These are phyloP conservation scores for Heterodera filipjevi DNA, from an alignment of 2,888 invertebrate genomes.

Conservation along the genomic window DNA sequence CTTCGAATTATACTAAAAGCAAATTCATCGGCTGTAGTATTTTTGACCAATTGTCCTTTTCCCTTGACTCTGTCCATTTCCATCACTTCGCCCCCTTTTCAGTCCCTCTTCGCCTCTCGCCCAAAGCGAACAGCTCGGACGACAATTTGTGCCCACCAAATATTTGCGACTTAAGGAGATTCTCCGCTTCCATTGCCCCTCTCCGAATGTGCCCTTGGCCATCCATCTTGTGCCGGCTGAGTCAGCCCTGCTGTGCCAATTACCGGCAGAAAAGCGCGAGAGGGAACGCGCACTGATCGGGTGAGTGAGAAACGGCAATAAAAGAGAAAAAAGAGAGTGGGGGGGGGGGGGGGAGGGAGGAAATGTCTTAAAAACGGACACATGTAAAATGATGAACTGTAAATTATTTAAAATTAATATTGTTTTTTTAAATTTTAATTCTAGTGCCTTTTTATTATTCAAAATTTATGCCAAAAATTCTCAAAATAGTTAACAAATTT, in stretches of 20 bases:
- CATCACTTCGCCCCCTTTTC: neutral
- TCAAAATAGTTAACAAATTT: no score
- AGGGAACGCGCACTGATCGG: slow-evolving; percentile 20
- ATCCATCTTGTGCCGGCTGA: slow-evolving; percentile 33
- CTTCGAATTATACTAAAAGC: slow-evolving; percentile 3
- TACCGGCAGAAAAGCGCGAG: slow-evolving; percentile 20
- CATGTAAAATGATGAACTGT: no score
- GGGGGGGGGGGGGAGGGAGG: neutral
- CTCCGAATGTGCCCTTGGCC: slow-evolving; percentile 18
- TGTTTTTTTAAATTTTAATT: no score
- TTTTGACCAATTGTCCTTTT: neutral
- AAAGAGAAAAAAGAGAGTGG: neutral
- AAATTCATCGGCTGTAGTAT: neutral
- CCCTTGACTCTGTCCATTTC: neutral
- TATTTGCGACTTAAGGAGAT: slow-evolving; percentile 33
- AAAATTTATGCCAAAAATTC: no score
- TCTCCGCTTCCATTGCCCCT: slow-evolving; percentile 28
- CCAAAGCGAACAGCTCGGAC: slow-evolving; percentile 52
- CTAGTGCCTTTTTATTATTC: no score
- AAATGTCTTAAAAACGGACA: neutral
- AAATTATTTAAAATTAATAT: no score
- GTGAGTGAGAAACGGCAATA: neutral
- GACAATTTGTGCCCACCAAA: slow-evolving; percentile 42
- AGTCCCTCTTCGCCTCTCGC: neutral
- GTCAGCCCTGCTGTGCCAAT: slow-evolving; percentile 30